Base-by-base conservation (phyloP, 1,140 invertebrate species). In the Bombus terrestris region DNA sequence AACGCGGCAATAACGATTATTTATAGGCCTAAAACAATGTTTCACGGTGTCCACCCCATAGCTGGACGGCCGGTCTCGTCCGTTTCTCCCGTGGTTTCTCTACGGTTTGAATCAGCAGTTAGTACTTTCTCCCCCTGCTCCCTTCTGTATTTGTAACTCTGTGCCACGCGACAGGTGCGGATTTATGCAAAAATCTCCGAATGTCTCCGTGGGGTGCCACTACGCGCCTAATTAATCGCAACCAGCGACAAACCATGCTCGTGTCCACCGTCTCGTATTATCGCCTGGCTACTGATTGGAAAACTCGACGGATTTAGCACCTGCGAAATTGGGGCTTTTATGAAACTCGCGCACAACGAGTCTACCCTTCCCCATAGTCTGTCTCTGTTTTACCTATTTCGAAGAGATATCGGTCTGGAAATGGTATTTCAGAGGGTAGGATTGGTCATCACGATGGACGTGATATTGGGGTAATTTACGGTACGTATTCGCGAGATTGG, bases 1-100 rank as follows among this genome's bases (percentile, higher is more conserved):
- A 94, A 94, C 93, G 92, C 88, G 88, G 93, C 92, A 94, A 94
- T 94, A 94, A 94, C 93, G 92, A 94, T 93, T 93, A 94, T 94
- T 94, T 94, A 94, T 94, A 93, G 93, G 91, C 88, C 86, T 91
- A 93, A 94, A 93, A 94, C 93, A 93, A 93, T 93, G 93, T 94
- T 94, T 93, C 92, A 92, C 92, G 87, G 80, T 93, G 93, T 93
- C 93, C 93, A 92, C 89, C 85, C 86, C 75, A 87, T 81, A 77
- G 81, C 62, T 57, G 76, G 82, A 43, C 47, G 43, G n/a, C 3
- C n/a, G 43, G 68, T 85, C 82, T 80, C 80, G 83, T 89, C 74
- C 77, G 66, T 32, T 47, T 59, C 39, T 62, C 13, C 71, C 43
- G 12, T 32, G 13, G 41, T 22, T n/a, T 37, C 32, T 73, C 18